Percentiles rank a stretch among this genome's conserved stretches.
phyloP scores from a whole-genome alignment of 2,113 vertebrate genomes.

The Pelvicachromis taeniatus region DNA sequence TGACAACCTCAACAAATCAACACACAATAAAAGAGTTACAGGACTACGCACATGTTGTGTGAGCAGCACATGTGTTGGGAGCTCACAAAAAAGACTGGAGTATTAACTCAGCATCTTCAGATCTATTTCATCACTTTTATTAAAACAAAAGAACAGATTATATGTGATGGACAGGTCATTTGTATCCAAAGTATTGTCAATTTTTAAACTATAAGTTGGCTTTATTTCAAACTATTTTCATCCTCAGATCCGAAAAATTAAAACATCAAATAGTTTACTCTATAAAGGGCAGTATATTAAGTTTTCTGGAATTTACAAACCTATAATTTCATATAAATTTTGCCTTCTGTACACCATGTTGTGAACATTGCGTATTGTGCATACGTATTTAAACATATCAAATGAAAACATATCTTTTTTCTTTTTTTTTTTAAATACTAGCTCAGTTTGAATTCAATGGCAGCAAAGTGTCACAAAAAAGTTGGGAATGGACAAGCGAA shows the following conservation, averaged over 20 bases:
- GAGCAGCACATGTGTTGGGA: not conserved
- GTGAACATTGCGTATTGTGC: not conserved
- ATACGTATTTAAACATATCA: not conserved
- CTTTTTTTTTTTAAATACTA: no score
- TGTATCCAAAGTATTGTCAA: not conserved
- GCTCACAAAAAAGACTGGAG: not conserved
- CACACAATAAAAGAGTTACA: constrained; percentile 9
- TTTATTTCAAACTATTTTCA: not conserved
- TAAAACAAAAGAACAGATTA: not conserved
- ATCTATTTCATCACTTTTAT: not conserved
- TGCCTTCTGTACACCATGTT: not conserved
- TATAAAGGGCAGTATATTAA: no score
- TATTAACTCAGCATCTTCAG: not conserved
- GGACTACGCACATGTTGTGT: not conserved
- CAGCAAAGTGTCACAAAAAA: not conserved
- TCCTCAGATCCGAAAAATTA: not conserved
- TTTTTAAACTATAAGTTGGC: rapidly evolving
- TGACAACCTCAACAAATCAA: not conserved
- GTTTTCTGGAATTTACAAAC: not conserved
- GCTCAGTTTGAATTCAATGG: not conserved
- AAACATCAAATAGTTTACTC: not conserved
- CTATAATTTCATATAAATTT: not conserved
- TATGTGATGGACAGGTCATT: not conserved
- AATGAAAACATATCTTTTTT: no score
- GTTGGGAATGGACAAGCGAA: not conserved